Conservation (phyloP, 2,113 vertebrate species). For the Bagarius yarrelli region DNA sequence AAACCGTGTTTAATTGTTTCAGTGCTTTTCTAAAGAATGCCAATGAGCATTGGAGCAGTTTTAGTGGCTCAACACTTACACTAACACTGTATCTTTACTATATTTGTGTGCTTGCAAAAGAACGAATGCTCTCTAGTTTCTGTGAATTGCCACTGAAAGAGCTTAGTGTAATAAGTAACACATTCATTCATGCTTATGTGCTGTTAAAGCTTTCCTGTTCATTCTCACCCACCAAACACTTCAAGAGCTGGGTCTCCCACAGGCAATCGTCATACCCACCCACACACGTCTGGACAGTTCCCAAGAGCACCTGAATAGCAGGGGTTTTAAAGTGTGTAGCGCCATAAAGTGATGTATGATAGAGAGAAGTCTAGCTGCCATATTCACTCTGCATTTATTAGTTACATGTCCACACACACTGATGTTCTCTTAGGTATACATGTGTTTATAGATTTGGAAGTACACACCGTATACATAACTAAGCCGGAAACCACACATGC, state of each 20-base stretch:
- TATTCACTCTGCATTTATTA: slow-evolving; percentile 51
- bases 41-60: too few species aligned
- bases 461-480: background rate
- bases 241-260: slow-evolving; percentile 45
- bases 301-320: slow-evolving; percentile 46
- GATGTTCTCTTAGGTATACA: background rate
- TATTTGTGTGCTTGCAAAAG: background rate
- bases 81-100: too few species aligned
- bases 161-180: slow-evolving; percentile 34
- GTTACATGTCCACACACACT: slow-evolving; percentile 33
- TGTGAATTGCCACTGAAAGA: slow-evolving; percentile 20
- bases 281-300: slow-evolving; percentile 32
- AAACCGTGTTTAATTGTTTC: too few species aligned
- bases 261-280: slow-evolving; percentile 39
- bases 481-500: background rate
- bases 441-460: background rate
- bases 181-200: slow-evolving; percentile 30
- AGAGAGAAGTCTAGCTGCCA: slow-evolving; percentile 27
- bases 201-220: slow-evolving; percentile 41
- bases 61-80: too few species aligned
- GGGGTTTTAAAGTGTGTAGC: slow-evolving; percentile 43
- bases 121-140: background rate
- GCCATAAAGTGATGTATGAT: slow-evolving; percentile 48
- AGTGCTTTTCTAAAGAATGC: too few species aligned
- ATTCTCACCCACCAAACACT: slow-evolving; percentile 46